These are phyloP conservation scores for Copsychus sechellarum DNA, from an alignment of 2,113 vertebrate species.

Conservation along the genomic window DNA sequence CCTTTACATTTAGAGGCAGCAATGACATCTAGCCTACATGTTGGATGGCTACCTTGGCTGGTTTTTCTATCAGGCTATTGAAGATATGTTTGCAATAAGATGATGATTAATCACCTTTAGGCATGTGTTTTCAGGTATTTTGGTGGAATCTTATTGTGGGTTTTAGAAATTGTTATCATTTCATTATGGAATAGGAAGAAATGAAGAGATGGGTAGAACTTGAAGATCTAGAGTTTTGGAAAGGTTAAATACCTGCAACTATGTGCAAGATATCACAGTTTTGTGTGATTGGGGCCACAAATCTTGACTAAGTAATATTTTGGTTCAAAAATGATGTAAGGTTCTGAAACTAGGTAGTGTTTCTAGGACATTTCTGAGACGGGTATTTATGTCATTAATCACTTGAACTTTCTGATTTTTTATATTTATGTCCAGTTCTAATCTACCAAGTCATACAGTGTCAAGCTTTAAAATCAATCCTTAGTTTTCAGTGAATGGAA, in stretches of 20 bases:
- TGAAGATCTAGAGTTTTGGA: neutral
- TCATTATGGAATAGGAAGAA: neutral
- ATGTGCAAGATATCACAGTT: neutral
- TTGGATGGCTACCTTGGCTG: neutral
- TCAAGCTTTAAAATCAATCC: neutral
- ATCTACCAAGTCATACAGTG: neutral
- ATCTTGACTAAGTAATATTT: neutral
- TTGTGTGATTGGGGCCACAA: neutral
- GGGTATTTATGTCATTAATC: neutral
- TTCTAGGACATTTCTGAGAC: neutral
- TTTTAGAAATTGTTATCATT: neutral
- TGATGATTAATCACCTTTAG: neutral
- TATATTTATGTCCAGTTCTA: neutral
- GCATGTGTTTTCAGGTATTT: neutral
- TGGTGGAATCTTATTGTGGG: neutral
- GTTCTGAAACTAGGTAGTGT: neutral
- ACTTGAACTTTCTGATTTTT: neutral
- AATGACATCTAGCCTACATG: neutral
- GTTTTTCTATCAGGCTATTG: neutral
- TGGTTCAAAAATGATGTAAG: neutral
- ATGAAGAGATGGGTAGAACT: neutral
- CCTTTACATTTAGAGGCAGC: neutral
- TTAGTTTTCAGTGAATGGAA: neutral
- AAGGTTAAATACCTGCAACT: neutral
- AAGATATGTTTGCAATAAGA: neutral